Evolutionary conservation across 2,797 vertebrate genomes (phyloP).

Genomic region (Pipistrellus nathusii): DNA sequence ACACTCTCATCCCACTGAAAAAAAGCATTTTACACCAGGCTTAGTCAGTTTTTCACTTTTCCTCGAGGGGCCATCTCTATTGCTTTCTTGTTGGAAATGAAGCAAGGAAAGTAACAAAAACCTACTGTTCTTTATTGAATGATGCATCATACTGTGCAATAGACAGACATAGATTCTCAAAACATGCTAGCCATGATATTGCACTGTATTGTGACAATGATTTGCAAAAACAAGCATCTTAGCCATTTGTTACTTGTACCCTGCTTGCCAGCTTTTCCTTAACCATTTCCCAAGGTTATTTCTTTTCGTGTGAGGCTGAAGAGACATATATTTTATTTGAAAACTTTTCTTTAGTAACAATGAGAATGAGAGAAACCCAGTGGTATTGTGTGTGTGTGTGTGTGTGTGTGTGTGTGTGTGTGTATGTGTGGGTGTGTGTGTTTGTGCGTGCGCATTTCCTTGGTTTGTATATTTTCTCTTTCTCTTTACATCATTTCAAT

Average conservation of each 20-base stretch:
- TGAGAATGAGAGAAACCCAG: slow-evolving; percentile 10
- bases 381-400: background rate
- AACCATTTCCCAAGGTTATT: slow-evolving; percentile 68
- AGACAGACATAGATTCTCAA: slow-evolving; percentile 25
- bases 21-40: background rate
- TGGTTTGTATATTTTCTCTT: slow-evolving; percentile 68
- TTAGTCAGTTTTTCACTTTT: background rate
- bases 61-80: background rate
- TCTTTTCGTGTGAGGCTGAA: slow-evolving; percentile 64
- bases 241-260: slow-evolving; percentile 70
- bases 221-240: slow-evolving; percentile 59
- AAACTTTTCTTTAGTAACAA: slow-evolving; percentile 58
- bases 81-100: slow-evolving; percentile 39
- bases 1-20: too few relatives aligned
- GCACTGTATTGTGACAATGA: slow-evolving; percentile 52
- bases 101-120: slow-evolving; percentile 6
- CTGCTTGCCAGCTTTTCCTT: slow-evolving; percentile 59
- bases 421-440: background rate
- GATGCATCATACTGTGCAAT: background rate
- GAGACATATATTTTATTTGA: slow-evolving; percentile 63
- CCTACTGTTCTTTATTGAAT: slow-evolving; percentile 24
- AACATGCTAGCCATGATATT: background rate
- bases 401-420: background rate
- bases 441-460: background rate
- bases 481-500: slow-evolving; percentile 56